These are phyloP conservation scores for Ophiodon elongatus DNA, from an alignment of 2,113 vertebrate genomes.

Conservation along the genomic window DNA sequence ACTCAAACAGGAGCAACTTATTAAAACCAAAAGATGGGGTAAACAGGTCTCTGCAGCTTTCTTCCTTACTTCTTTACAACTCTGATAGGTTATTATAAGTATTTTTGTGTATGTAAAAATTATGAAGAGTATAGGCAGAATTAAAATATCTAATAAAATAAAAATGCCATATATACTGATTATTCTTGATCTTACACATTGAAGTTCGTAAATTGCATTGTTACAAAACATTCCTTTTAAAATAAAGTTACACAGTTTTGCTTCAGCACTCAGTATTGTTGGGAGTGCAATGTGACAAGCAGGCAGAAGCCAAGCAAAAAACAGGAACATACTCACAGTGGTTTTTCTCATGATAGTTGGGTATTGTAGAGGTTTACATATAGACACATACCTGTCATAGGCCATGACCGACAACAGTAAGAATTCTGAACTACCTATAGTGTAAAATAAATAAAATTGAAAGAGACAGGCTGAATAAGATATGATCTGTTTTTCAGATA, in stretches of 20 bases:
- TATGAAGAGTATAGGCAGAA: slow-evolving; percentile 30
- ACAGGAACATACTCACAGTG: no score
- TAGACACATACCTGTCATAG: no score
- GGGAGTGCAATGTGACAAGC: no score
- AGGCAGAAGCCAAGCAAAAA: no score
- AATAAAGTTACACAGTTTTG: background rate
- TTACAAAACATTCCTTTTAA: slow-evolving; percentile 28
- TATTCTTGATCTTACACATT: background rate
- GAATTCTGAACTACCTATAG: no score
- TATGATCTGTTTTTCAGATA: slow-evolving; percentile 9
- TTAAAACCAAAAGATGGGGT: slow-evolving; percentile 41
- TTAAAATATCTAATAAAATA: fast-evolving
- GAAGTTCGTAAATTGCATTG: background rate
- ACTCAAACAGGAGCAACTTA: slow-evolving; percentile 7
- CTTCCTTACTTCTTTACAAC: slow-evolving; percentile 14
- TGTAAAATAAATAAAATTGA: no score
- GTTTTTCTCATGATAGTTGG: no score
- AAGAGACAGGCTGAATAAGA: no score
- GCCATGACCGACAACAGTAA: no score
- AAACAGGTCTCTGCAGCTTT: slow-evolving; percentile 56
- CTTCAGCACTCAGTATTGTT: no score
- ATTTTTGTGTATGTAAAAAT: slow-evolving; percentile 54
- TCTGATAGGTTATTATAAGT: slow-evolving; percentile 2
- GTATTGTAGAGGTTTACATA: no score
- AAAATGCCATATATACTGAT: background rate